Evolutionary conservation across 2,797 vertebrate genomes (phyloP), one percentile per base, ranked within the genome.

Genomic region (Muscicapa comitata): DNA sequence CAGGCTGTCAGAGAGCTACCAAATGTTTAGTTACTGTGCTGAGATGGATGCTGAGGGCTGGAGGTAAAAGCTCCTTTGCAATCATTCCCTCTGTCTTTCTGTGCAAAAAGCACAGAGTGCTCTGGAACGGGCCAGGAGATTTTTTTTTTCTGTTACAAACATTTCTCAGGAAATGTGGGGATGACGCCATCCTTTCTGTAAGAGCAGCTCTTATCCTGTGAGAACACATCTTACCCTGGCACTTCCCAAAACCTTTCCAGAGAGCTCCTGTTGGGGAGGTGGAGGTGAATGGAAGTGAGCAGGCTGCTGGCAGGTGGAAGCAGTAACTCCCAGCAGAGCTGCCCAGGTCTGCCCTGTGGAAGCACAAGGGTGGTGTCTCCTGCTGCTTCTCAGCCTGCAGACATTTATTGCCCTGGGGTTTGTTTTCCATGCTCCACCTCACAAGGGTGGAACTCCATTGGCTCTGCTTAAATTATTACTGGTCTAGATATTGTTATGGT

Each of bases 391-490:
- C 38, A 66, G 31, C 57, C 78, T 48, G 45, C 10, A 71, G 72
- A 45, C 20, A 35, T 96, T 72, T 80, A n/a, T 23, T 8, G 23
- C 47, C 45, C 50, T 91, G 72, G 0, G 1, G 61, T 31, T 0
- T 0, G 59, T 50, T 93, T 94, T 91, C 92, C 86, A 3, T 4
- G 33, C 53, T 57, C 71, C 55, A 19, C 84, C 74, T 82, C 77
- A 15, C 53, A n/a, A 45, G 78, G 75, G 68, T 51, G 78, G 68
- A 88, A 72, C 75, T 89, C 76, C n/a, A 2, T 8, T 92, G 75
- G 82, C 68, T 94, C 45, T 14, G 14, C 65, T 81, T 43, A 45
- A 91, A 14, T 94, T 95, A 77, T 89, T 94, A 17, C 77, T 87
- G 84, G 81, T 87, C 75, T 55, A 78, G 76, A 80, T 54, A 65